phyloP scores from a whole-genome alignment of 1,140 invertebrate genomes.

The Drosophila tropicalis region DNA sequence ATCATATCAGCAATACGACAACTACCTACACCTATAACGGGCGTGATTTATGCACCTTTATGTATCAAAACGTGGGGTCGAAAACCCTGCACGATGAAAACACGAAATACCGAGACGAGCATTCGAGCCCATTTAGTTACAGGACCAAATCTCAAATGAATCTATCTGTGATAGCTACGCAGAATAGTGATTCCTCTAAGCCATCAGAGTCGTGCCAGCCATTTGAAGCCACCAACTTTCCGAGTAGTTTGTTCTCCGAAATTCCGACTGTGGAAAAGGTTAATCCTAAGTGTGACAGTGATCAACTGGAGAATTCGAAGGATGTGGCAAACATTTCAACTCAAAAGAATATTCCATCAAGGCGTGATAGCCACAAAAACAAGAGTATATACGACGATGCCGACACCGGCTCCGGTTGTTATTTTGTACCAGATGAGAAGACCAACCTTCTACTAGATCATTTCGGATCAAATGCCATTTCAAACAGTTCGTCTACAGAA shows the following conservation, averaged over 20 bases:
- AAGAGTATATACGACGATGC: neutral
- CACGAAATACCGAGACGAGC: slow-evolving; percentile 64
- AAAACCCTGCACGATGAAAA: slow-evolving; percentile 71
- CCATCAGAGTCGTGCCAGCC: neutral
- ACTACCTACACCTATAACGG: slow-evolving; percentile 52
- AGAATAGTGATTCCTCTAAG: neutral
- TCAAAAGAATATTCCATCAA: neutral
- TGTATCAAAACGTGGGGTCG: slow-evolving; percentile 50
- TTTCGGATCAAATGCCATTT: slow-evolving; percentile 31
- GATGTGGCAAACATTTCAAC: neutral
- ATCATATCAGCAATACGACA: slow-evolving; percentile 7
- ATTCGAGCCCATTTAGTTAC: slow-evolving; percentile 72
- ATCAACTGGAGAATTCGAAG: neutral
- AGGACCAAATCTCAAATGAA: slow-evolving; percentile 76
- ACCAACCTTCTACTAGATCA: slow-evolving; percentile 16
- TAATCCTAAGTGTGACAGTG: neutral
- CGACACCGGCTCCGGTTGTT: neutral
- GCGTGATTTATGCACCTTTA: slow-evolving; percentile 49
- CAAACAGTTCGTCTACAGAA: slow-evolving; percentile 28
- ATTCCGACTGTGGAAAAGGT: neutral
- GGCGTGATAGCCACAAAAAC: slow-evolving; percentile 1
- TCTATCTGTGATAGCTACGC: slow-evolving; percentile 35
- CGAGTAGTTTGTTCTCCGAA: neutral
- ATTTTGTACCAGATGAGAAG: slow-evolving; percentile 22
- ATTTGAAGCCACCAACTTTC: neutral